Percentiles rank a stretch among this genome's conserved stretches.
These are phyloP conservation scores for Alethe diademata DNA, from an alignment of 2,113 vertebrate genomes.

Conservation along the genomic window DNA sequence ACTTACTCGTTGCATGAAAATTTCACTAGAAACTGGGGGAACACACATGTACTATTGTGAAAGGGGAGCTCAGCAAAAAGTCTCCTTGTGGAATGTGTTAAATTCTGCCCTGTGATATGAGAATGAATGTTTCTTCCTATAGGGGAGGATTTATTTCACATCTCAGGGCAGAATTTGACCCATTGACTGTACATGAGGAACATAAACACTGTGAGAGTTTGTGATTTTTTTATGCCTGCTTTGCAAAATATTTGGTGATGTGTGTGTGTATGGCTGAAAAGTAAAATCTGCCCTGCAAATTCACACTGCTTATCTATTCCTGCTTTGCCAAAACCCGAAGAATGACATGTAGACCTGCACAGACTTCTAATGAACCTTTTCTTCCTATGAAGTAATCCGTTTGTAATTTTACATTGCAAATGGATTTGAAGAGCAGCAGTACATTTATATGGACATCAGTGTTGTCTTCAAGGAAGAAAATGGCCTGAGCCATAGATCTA, in stretches of 20 bases:
- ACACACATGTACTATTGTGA: background rate
- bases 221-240: background rate
- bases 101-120: background rate
- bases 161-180: background rate
- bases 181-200: background rate
- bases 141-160: background rate
- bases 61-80: background rate
- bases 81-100: background rate
- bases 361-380: constrained; percentile 12
- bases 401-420: constrained; percentile 31
- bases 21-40: background rate
- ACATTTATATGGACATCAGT: background rate
- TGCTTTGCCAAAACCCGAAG: background rate
- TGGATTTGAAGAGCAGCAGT: background rate
- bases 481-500: background rate
- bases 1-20: background rate
- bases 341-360: background rate
- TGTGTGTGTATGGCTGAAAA: background rate
- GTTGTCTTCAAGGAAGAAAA: constrained; percentile 24
- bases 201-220: background rate
- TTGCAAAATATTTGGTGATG: background rate
- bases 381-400: background rate
- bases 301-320: background rate
- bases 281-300: background rate
- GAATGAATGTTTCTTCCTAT: background rate